phyloP scores from a whole-genome alignment of 30 jellyfish, hydroid and myxozoan genomes.

The Pseudorhiza aurosa region DNA sequence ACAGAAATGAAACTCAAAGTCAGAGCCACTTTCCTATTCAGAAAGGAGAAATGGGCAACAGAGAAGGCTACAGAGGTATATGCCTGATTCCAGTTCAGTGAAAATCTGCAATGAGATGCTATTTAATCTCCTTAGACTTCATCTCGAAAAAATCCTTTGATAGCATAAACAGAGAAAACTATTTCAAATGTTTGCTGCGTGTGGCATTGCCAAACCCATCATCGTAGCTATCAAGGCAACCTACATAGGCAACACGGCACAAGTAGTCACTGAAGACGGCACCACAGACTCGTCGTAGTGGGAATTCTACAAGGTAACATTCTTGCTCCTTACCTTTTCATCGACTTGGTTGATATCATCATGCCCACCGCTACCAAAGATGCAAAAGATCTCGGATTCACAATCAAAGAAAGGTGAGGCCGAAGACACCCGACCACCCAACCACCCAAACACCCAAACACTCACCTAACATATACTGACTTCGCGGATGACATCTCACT shows the following conservation, averaged over 20 bases:
- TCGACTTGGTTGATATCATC: too few species aligned
- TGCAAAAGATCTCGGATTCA: background rate
- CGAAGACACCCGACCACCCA: background rate
- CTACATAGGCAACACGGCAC: slow-evolving; percentile 2
- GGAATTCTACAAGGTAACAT: slow-evolving; percentile 50
- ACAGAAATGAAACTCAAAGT: background rate
- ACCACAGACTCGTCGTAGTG: slow-evolving; percentile 27
- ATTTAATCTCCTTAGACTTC: too few species aligned
- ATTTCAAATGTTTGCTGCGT: background rate
- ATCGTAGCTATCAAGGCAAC: slow-evolving; percentile 28
- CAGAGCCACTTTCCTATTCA: too few species aligned
- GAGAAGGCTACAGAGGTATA: too few species aligned
- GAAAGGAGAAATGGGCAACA: too few species aligned
- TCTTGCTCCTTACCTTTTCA: slow-evolving; percentile 29
- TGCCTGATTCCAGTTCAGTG: too few species aligned
- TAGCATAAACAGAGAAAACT: slow-evolving; percentile 7
- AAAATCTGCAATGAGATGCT: too few species aligned
- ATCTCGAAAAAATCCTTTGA: slow-evolving; percentile 30
- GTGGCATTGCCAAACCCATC: slow-evolving; percentile 9
- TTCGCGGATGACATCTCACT: too few species aligned
- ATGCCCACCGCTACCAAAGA: background rate
- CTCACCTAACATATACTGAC: slow-evolving; percentile 3
- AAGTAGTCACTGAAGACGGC: slow-evolving; percentile 30
- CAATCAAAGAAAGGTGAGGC: background rate
- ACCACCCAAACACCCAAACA: too few species aligned